Evolutionary conservation across 1,140 invertebrate species (phyloP), one percentile per base, ranked within the genome.

Genomic region (Batillaria attramentaria): DNA sequence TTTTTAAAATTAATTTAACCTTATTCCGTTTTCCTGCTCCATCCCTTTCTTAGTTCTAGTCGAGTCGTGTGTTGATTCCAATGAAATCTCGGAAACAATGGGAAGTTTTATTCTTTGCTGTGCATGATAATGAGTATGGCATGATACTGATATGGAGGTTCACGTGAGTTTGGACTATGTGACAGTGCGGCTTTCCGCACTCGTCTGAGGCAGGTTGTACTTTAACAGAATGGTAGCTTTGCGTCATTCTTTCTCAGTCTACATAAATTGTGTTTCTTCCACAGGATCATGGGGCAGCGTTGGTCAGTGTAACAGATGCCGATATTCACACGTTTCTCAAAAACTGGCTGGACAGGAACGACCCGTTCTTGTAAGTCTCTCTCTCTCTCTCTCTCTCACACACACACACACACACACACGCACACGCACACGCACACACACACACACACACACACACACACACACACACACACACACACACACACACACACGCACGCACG

Each of bases 301-400:
- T 75, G 39, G 33, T 65, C 35, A 75, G 73, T 42, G 57, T 75
- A 35, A 24, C 42, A 31, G 73, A 75, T 57, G 28, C 35, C 5
- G 8, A 24, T 10, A 62, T 39, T 24, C 73, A 75, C 35, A 28
- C 28, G 20, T 75, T 62, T 57, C 16, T 75, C 33, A 75, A 42
- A n/a, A 75, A 60, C 54, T 75, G 73, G 73, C 57, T 75, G 73
- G 73, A 75, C 13, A 62, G 37, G n/a, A 62, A 75, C 37, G 73
- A 75, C 37, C 54, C 54, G 8, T 75, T 75, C 57, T n/a, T 75
- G 73, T 75, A 18, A 62, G 73, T 60, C 3, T 18, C 24, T 0
- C 0, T 10, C 33, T 62, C 24, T 62, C 33, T n/a, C 8, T 5
- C 33, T 62, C 24, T 62, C n/a, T 24, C 8, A 24, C 57, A 62